phyloP scores from a whole-genome alignment of 2,113 vertebrate genomes.

The Tragelaphus strepsiceros region DNA sequence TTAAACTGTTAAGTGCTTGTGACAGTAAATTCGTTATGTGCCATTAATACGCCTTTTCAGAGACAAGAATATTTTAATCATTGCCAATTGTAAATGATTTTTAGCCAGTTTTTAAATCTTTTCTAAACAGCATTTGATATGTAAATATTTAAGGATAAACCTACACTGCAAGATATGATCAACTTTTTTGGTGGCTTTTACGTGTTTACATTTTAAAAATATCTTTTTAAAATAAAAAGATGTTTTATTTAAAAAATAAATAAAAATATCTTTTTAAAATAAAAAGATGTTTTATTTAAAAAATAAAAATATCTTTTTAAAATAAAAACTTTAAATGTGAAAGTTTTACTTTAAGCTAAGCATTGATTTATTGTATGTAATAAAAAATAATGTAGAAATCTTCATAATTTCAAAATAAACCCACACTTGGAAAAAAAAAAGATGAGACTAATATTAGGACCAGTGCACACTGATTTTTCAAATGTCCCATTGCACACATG shows the following conservation, averaged over 20 bases:
- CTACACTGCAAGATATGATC: conserved; percentile 1
- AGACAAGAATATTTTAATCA: conserved; percentile 57
- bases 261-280: conserved; percentile 43
- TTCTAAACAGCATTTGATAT: conserved; percentile 49
- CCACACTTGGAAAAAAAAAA: conserved; percentile 34
- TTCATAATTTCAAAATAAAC: conserved; percentile 74
- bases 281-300: neutral
- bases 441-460: neutral
- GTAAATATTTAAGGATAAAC: conserved; percentile 22
- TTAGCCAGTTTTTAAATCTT: conserved; percentile 52
- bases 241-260: too few species aligned
- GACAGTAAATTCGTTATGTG: neutral
- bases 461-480: neutral
- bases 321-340: conserved; percentile 62
- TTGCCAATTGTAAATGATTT: conserved; percentile 43
- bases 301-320: neutral
- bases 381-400: conserved; percentile 72
- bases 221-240: neutral
- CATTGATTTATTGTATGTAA: conserved; percentile 59
- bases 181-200: conserved; percentile 53
- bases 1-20: neutral
- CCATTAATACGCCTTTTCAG: conserved; percentile 52
- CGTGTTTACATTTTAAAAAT: conserved; percentile 42
- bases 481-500: neutral
- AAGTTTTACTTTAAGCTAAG: conserved; percentile 68